Base-by-base conservation (phyloP, 1,140 invertebrate species). In the Himalopsyche phryganea region DNA sequence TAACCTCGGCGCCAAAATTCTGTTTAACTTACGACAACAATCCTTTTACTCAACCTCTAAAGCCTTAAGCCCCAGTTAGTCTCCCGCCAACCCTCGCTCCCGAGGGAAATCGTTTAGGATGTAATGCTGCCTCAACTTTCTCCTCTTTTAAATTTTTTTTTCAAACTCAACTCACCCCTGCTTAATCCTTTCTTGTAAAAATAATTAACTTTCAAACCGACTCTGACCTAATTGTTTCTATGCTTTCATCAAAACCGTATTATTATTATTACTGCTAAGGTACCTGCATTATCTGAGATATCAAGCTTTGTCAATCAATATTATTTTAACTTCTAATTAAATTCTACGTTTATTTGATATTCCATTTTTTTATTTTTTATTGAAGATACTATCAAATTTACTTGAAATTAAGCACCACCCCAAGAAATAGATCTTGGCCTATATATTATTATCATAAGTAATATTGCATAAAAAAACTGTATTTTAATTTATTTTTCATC, bases 21-120 rank as follows among this genome's bases (percentile, higher is more conserved):
- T 20, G 53, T 53, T 57, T 35, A 57, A 61, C 53, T 57, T 57
- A 53, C 48, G 60, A 61, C 52, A 61, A 61, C 60, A 61, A 61
- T 57, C 60, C 60, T 61, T 61, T 57, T 42, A 17, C 40, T 28
- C 23, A 28, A 28, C 23, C 23, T 9, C 23, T 28, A 28, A 28
- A 28, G 23, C 23, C 23, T 28, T 28, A 28, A 28, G 23, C 23
- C 9, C 17, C 46, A 11, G 42, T 23, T 6, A 36, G 49, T n/a
- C 40, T 41, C 15, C 38, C 20, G n/a, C 14, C 41, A 15, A 20
- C 19, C 9, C 49, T 40, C 32, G n/a, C 48, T 58, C 61, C 42
- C 61, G 28, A 28, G 61, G 61, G 61, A 63, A 63, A 63, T 63
- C 56, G 61, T 48, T 54, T 49, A 51, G 55, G 52, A 63, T 47